Evolutionary conservation across 2,113 vertebrate species (phyloP).

Genomic region (Thinocorus orbignyianus): DNA sequence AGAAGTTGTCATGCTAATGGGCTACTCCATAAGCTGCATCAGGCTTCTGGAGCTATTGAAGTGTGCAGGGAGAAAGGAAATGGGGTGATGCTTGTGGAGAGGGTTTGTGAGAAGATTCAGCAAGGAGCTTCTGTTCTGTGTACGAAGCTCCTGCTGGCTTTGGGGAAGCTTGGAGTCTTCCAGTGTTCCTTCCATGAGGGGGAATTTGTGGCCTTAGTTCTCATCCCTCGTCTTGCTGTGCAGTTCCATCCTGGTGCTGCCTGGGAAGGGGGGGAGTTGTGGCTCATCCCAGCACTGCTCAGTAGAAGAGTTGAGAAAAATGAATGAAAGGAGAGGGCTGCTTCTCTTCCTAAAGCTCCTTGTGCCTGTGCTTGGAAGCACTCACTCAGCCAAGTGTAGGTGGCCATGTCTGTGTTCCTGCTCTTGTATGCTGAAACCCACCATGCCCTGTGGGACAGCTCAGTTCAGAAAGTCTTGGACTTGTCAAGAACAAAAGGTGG

Average conservation of each 20-base stretch:
- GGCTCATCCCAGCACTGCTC: neutral
- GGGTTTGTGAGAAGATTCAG: neutral
- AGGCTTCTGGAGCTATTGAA: neutral
- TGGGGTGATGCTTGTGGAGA: neutral
- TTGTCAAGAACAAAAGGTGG: neutral
- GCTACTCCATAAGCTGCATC: neutral
- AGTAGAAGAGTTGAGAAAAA: neutral
- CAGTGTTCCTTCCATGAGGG: neutral
- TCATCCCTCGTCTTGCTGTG: neutral
- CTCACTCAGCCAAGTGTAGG: neutral
- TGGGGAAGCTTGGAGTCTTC: neutral
- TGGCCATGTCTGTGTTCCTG: neutral
- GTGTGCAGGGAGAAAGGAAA: neutral
- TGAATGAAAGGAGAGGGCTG: neutral
- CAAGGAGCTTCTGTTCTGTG: neutral
- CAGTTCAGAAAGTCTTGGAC: neutral
- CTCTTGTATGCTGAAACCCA: neutral
- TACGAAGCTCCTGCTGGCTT: neutral
- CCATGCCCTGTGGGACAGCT: neutral
- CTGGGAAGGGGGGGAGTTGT: neutral
- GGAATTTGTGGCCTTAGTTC: neutral
- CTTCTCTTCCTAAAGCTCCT: neutral
- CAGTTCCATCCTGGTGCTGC: neutral
- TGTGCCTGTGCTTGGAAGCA: neutral
- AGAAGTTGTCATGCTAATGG: rapidly evolving